Base-by-base conservation (phyloP, 1,140 invertebrate genomes). In the Leptonema lineaticorne region DNA sequence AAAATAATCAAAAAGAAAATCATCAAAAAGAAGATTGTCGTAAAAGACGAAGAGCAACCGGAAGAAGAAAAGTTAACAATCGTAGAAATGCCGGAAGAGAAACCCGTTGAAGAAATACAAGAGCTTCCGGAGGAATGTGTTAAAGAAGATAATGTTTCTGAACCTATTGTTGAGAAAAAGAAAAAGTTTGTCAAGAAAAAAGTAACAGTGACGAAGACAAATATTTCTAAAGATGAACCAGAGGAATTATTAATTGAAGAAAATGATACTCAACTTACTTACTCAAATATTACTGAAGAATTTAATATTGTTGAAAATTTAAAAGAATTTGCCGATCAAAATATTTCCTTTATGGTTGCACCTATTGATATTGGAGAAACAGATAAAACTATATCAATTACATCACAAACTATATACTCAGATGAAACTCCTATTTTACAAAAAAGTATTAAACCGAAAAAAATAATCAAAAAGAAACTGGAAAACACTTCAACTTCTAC, bases 71-170 rank as follows among this genome's bases (percentile, higher is more conserved):
- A 59, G 0, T 28, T 63, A 41, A 77, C 75, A 20, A 73, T 74
- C 45, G 70, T 75, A 18, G 72, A 67, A 22, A 69, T 75, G 67
- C 48, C 37, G 70, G 29, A 76, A 68, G 72, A 70, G 33, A 62
- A 65, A 37, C 50, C 50, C 1, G 1, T 59, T 18, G 62, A 68
- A 68, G 64, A 67, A 59, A 66, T 77, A 9, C 75, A 80, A 57
- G 79, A 82, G 74, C 37, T 77, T n/a, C 80, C 79, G 16, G 78
- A 82, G 75, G 74, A 70, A 28, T 53, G 65, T 28, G 59, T 69
- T 24, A 46, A 28, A 16, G 68, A 63, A 53, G 69, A 30, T 48
- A 72, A 48, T 22, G 37, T 11, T 30, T 63, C 69, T 37, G 63
- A 76, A 33, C 4, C 20, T 24, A 58, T 26, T 58, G 63, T 69